Evolutionary conservation across 2,797 vertebrate genomes (phyloP), one percentile per base, ranked within the genome.

Genomic region (Liasis olivaceus): DNA sequence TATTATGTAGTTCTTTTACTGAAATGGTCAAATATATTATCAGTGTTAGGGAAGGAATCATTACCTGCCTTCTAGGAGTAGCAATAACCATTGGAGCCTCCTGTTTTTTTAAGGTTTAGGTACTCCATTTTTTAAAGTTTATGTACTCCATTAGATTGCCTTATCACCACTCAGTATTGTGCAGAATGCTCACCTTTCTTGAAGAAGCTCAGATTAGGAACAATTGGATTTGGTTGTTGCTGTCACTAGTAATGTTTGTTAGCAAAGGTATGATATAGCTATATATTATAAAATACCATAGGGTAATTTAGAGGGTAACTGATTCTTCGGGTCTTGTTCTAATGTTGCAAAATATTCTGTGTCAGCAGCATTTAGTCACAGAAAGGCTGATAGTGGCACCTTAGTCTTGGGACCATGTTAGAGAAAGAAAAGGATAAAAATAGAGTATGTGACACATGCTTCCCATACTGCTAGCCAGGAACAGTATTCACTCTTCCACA

Each of bases 371-470:
- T 81, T 93, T 91, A 85, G 64, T 89, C 11, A 0, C 92, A 89
- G 93, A 91, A 92, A 90, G 95, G 93, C 93, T 94, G 95, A 94
- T 59, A 92, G 94, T 89, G 87, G 92, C 59, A 88, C 94, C 93
- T 94, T n/a, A 84, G 87, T 51, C 90, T 93, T 91, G 92, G 77
- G 95, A 94, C 95, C 85, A 77, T 88, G 92, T 96, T 96, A 94
- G 92, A 95, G 87, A 94, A 94, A 94, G 94, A 95, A 95, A 92
- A 96, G 93, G 95, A 96, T 97, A 97, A 97, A 97, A 97, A 97
- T 97, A 97, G 96, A n/a, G 59, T 51, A 92, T 81, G 87, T 97
- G 96, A 96, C 91, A 89, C 96, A 95, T 90, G 94, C 87, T 89
- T 95, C 91, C 95, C 94, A 2, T 93, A 93, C 89, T 9, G 31